phyloP scores from a whole-genome alignment of 2,113 vertebrate genomes.

The Chaetura pelagica region DNA sequence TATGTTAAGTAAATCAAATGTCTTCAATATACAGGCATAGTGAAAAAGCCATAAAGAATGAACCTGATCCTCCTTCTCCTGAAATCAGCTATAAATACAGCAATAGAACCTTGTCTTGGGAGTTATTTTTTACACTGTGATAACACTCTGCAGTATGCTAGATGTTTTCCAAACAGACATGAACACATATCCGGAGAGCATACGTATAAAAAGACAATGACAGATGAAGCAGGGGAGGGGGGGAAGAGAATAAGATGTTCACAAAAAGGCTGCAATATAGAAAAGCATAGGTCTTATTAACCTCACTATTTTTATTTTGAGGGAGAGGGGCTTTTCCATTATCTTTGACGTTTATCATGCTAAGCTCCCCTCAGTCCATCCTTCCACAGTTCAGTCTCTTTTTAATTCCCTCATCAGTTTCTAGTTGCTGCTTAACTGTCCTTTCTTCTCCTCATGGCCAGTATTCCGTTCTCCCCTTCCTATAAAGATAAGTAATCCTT shows the following conservation, averaged over 20 bases:
- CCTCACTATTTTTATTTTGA: background rate
- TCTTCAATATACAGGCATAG: constrained; percentile 36
- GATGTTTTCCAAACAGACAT: constrained; percentile 69
- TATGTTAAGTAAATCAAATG: constrained; percentile 65
- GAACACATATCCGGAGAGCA: constrained; percentile 47
- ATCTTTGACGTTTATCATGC: background rate
- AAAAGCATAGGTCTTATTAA: background rate
- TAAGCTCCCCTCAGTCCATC: background rate
- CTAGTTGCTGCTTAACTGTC: background rate
- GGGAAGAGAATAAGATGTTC: background rate
- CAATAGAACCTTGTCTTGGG: constrained; percentile 59
- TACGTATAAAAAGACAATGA: constrained; percentile 67
- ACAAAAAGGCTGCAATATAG: background rate
- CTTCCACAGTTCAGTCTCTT: background rate
- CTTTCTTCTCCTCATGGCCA: background rate
- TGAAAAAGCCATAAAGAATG: constrained; percentile 56
- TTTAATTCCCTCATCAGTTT: background rate
- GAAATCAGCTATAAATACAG: constrained; percentile 59
- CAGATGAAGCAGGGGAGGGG: constrained; percentile 49
- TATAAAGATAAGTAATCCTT: background rate
- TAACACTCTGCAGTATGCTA: constrained; percentile 66
- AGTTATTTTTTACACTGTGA: constrained; percentile 68
- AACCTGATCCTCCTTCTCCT: constrained; percentile 58
- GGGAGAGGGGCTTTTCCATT: background rate
- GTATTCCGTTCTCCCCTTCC: background rate